These are phyloP conservation scores for Synergus laeviventris DNA, from an alignment of 2,888 invertebrate genomes.

Conservation along the genomic window DNA sequence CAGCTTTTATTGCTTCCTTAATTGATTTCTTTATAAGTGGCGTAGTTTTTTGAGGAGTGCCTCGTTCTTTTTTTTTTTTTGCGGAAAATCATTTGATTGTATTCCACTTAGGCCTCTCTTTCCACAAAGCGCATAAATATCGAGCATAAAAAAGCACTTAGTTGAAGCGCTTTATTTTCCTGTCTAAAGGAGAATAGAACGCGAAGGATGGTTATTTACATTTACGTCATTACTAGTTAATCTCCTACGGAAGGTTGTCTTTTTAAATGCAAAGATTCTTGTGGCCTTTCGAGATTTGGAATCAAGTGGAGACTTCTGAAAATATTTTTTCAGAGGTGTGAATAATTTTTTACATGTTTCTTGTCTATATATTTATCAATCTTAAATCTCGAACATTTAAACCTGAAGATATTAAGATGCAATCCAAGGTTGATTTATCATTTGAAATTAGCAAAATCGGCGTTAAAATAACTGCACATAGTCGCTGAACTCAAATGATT, in stretches of 20 bases:
- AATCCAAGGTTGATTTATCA: neutral
- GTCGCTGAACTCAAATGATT: neutral
- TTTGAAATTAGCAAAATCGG: neutral
- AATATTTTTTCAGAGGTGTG: slow-evolving; percentile 13
- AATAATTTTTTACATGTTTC: slow-evolving; percentile 1
- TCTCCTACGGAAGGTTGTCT: slow-evolving; percentile 5
- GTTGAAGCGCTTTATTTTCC: slow-evolving; percentile 4
- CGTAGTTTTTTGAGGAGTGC: neutral
- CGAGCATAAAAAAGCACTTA: neutral
- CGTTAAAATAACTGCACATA: neutral
- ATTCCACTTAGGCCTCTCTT: neutral
- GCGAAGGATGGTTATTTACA: slow-evolving; percentile 24
- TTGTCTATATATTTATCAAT: neutral
- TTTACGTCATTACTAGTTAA: slow-evolving; percentile 16
- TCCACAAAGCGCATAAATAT: neutral
- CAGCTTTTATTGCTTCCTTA: slow-evolving; percentile 17
- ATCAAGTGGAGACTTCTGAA: neutral
- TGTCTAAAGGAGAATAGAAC: neutral
- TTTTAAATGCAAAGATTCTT: slow-evolving; percentile 1
- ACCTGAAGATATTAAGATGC: neutral
- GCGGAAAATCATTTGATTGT: neutral
- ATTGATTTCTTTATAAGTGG: neutral
- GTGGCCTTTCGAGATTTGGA: slow-evolving; percentile 5
- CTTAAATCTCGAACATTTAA: neutral
- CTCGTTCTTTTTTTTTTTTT: neutral